Percentiles rank a stretch among this genome's conserved stretches.
These are phyloP conservation scores for Pasiphila rectangulata DNA, from an alignment of 2,888 invertebrate genomes.

Conservation along the genomic window DNA sequence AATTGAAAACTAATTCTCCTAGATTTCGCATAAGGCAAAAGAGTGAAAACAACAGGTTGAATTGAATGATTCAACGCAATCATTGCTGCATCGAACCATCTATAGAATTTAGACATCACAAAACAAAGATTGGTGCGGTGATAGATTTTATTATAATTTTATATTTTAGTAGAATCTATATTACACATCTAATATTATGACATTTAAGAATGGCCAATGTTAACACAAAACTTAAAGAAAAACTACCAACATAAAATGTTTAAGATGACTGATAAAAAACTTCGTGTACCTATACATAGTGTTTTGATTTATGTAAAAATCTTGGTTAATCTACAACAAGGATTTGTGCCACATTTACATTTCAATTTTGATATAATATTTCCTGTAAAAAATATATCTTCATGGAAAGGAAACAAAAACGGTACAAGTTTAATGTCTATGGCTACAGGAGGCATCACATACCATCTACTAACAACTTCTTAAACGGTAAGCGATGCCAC, in stretches of 20 bases:
- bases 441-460: conserved; percentile 24
- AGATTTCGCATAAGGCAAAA: conserved; percentile 35
- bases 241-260: conserved; percentile 54
- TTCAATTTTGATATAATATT: conserved; percentile 30
- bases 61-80: conserved; percentile 17
- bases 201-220: conserved; percentile 68
- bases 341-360: conserved; percentile 51
- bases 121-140: conserved; percentile 46
- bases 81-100: conserved; percentile 43
- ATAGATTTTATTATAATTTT: conserved; percentile 51
- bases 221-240: conserved; percentile 58
- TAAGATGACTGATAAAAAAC: conserved; percentile 45
- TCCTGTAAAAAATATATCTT: conserved; percentile 20
- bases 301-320: conserved; percentile 28
- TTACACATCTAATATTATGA: conserved; percentile 72
- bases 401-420: conserved; percentile 15
- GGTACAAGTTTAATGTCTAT: conserved; percentile 28
- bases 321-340: conserved; percentile 33
- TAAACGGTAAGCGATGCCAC: conserved; percentile 11
- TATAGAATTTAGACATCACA: conserved; percentile 46
- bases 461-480: conserved; percentile 10
- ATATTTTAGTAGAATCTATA: conserved; percentile 65
- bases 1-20: conserved; percentile 39
- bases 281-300: conserved; percentile 48
- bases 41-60: conserved; percentile 30